These are phyloP conservation scores for Salmo trutta DNA, from an alignment of 2,797 vertebrate species.

Conservation along the genomic window DNA sequence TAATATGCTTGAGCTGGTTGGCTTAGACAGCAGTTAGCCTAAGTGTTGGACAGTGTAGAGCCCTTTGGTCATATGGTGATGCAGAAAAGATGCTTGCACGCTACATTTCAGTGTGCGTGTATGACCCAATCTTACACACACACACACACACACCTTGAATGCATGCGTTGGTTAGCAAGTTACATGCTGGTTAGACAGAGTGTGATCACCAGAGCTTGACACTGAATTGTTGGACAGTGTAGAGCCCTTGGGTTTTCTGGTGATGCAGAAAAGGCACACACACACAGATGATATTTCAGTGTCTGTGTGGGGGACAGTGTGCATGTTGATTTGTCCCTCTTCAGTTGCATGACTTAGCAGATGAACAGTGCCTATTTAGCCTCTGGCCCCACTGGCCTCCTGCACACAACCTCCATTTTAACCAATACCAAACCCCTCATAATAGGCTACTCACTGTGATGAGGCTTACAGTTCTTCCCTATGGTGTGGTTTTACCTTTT, in stretches of 20 bases:
- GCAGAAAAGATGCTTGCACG: too few relatives aligned
- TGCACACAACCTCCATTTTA: neutral
- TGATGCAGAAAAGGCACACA: neutral
- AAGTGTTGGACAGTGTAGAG: too few relatives aligned
- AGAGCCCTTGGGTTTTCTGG: neutral
- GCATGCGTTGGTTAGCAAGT: neutral
- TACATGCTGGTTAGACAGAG: neutral
- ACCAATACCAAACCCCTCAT: neutral
- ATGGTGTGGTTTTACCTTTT: neutral
- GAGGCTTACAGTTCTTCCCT: neutral
- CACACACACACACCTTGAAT: neutral
- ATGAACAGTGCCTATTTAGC: slow-evolving; percentile 1
- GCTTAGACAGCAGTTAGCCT: too few relatives aligned
- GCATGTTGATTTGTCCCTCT: neutral
- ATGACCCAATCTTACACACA: neutral
- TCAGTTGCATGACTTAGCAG: neutral
- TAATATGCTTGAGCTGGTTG: too few relatives aligned
- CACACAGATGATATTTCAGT: neutral
- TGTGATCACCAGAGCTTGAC: neutral
- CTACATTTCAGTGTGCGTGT: too few relatives aligned
- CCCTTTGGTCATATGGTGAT: too few relatives aligned
- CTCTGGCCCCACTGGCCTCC: neutral
- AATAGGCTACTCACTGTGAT: neutral
- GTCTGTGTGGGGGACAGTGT: neutral
- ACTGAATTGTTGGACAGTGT: neutral